Evolutionary conservation across 2,888 invertebrate species (phyloP), one percentile per base, ranked within the genome.

Genomic region (Eulithis testata): DNA sequence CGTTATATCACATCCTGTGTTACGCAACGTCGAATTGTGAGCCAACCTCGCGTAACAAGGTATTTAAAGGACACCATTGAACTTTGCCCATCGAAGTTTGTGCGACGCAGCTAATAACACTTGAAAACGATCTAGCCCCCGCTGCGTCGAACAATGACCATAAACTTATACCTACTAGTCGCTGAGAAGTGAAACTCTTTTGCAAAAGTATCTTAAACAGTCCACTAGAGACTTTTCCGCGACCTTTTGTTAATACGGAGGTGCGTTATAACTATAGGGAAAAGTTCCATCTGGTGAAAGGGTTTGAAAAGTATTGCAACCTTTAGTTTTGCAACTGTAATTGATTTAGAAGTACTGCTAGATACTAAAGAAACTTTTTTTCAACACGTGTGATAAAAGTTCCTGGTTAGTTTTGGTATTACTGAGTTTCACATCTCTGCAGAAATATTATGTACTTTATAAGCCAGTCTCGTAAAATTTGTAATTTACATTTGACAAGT

Each of bases 41-140:
- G n/a, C 54, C 67, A 62, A 72, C 68, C 71, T 65, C 70, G 60
- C 71, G 71, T 76, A 77, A 77, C 77, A 76, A 78, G 79, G 80
- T 76, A 74, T 80, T 80, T 83, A 86, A 84, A 84, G 85, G 83
- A 84, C 84, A 81, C 76, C 76, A 77, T 74, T 74, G 76, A 90
- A 90, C 85, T 90, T 90, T 90, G 82, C 86, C 86, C 86, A 89
- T 90, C 85, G 83, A 90, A 90, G 88, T 90, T 90, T 84, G 78
- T 70, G 70, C 80, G 78, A 75, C 81, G 80, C 76, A 77, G 79
- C 80, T 83, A 85, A 85, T 85, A 81, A 77, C 75, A 77, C 78
- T 79, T 78, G 79, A 81, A 81, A 81, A 78, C 81, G 79, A 82
- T 84, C 82, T 73, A 77, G 75, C 76, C 71, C 72, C 74, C 70